Conservation (phyloP, 2,888 invertebrate species). For the Sinodicranocentrus sp. region DNA sequence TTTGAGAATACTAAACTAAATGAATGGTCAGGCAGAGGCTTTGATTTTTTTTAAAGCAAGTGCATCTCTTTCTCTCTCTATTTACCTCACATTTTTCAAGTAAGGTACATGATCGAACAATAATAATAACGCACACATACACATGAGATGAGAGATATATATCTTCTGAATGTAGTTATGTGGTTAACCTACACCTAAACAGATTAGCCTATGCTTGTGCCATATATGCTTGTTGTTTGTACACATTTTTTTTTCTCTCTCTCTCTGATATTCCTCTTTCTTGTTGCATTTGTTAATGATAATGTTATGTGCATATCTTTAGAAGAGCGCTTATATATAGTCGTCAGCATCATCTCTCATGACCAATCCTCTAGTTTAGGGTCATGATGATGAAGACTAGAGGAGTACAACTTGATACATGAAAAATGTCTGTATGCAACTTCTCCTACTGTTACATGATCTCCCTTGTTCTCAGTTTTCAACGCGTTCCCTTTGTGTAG, state of each 20-base stretch:
- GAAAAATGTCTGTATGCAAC: slow-evolving; percentile 5
- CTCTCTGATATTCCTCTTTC: neutral
- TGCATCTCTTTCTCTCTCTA: too few species aligned
- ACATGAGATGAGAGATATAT: too few species aligned
- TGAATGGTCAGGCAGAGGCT: too few species aligned
- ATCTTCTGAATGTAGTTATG: too few species aligned
- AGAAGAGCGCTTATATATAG: neutral
- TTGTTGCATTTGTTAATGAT: slow-evolving; percentile 30
- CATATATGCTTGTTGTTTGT: slow-evolving; percentile 15
- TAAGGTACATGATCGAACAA: too few species aligned
- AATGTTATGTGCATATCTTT: slow-evolving; percentile 54
- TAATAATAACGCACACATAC: too few species aligned
- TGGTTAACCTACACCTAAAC: slow-evolving; percentile 50
- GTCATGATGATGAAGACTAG: too few species aligned
- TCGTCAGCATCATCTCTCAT: neutral
- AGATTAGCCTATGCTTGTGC: slow-evolving; percentile 18
- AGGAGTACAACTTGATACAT: slow-evolving; percentile 15
- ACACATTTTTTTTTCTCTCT: slow-evolving; percentile 2
- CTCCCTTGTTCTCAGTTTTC: too few species aligned
- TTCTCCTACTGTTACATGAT: too few species aligned
- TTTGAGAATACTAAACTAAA: neutral
- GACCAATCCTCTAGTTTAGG: slow-evolving; percentile 45
- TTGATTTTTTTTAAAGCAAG: too few species aligned
- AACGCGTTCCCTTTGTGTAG: neutral
- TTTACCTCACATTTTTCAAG: too few species aligned